These are phyloP conservation scores for Oplegnathus fasciatus DNA, from an alignment of 2,113 vertebrate genomes.

Conservation along the genomic window DNA sequence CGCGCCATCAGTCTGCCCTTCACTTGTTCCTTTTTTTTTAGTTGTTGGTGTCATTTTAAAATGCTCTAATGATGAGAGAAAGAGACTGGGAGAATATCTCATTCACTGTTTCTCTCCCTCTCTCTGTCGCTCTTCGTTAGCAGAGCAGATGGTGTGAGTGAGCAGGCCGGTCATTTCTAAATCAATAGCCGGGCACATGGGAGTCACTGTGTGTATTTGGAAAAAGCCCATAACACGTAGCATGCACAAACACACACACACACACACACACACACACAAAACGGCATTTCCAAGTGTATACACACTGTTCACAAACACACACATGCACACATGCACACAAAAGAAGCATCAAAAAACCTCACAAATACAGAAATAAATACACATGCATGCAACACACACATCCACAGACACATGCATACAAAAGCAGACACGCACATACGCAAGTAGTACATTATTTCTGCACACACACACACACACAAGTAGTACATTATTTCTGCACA, in stretches of 20 bases:
- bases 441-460: conserved; percentile 12
- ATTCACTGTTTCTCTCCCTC: conserved; percentile 1
- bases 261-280: neutral
- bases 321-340: neutral
- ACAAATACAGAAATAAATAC: conserved; percentile 10
- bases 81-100: conserved; percentile 23
- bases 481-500: too few relatives aligned
- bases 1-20: neutral
- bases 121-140: conserved; percentile 58
- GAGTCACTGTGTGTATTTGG: conserved; percentile 63
- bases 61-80: neutral
- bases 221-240: conserved; percentile 35
- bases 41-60: conserved; percentile 11
- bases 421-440: conserved; percentile 31
- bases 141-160: conserved; percentile 76
- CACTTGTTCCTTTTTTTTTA: neutral
- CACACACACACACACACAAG: conserved; percentile 71
- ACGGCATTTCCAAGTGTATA: neutral
- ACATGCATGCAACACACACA: neutral
- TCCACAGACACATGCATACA: neutral
- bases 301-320: neutral
- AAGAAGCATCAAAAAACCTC: neutral
- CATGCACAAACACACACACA: conserved; percentile 12
- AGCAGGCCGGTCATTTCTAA: conserved; percentile 72
- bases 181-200: conserved; percentile 72